Evolutionary conservation across 2,797 vertebrate genomes (phyloP), one percentile per base, ranked within the genome.

Genomic region (Oophaga sylvatica): DNA sequence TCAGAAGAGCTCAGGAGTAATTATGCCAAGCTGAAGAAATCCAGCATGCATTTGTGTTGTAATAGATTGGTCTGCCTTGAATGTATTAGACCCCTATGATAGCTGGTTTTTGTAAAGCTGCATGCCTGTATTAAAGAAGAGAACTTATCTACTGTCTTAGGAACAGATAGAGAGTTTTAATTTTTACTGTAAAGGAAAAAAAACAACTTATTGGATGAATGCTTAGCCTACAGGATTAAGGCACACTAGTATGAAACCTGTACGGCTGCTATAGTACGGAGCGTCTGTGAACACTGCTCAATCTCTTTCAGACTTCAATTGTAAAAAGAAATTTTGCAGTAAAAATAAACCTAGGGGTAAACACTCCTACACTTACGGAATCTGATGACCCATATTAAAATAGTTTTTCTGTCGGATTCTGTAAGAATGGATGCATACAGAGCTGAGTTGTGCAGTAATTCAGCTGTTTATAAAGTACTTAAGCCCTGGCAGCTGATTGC

Each of bases 1-100:
- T 80, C 45, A 80, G 70, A 80, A 89, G 87, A 82, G 83, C 71
- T 79, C 84, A 89, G 83, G 68, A 86, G 84, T 85, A 89, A 89
- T 89, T 81, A 89, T 89, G 80, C 80, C 80, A 83, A 75, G 80
- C 88, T 86, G 60, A 62, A 81, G 62, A 60, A 71, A 86, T 63
- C 73, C 80, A 63, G 71, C 68, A 80, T 82, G 83, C 63, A 83
- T 89, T 77, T 82, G 35, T 75, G 73, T 63, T 31, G 48, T 48
- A 83, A 83, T 41, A 83, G 80, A 83, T 70, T 48, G 86, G 79
- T 77, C 53, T 60, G 76, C 67, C 62, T 68, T 63, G 26, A 88
- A 85, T 76, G 62, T 67, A 81, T 83, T 22, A 78, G 81, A 62
- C 60, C 63, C 45, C 41, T 62, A 67, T 48, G 71, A 85, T 73